These are phyloP conservation scores for Melanargia galathea DNA, from an alignment of 2,888 invertebrate genomes.

Conservation along the genomic window DNA sequence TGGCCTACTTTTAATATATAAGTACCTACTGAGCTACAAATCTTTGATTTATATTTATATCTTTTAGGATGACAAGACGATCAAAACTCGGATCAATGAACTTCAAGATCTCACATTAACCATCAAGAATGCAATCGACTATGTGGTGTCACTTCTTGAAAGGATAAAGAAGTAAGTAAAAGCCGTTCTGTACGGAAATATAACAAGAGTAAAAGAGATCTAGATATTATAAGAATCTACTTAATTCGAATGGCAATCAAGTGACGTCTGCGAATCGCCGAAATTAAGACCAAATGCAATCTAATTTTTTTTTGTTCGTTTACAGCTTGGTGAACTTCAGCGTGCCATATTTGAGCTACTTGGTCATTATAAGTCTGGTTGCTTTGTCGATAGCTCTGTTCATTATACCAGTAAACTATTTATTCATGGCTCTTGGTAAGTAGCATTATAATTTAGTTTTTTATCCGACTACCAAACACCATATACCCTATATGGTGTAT, in stretches of 20 bases:
- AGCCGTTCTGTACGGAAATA: no score
- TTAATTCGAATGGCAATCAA: no score
- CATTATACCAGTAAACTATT: constrained; percentile 68
- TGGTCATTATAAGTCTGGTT: constrained; percentile 60
- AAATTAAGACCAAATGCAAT: background rate
- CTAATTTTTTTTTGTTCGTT: constrained; percentile 43
- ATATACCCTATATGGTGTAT: no score
- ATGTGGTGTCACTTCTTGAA: constrained; percentile 69
- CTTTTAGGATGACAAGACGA: constrained; percentile 70
- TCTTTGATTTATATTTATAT: constrained; percentile 10
- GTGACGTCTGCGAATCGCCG: background rate
- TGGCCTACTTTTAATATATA: background rate
- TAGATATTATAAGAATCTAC: no score
- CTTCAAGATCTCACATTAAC: constrained; percentile 76
- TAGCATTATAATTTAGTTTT: constrained; percentile 3
- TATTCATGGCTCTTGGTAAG: constrained; percentile 74
- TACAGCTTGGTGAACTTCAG: constrained; percentile 69
- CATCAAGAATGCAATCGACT: constrained; percentile 74
- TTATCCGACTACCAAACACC: background rate
- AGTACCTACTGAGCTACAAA: background rate
- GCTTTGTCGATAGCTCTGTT: constrained; percentile 59
- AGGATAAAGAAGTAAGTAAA: constrained; percentile 70
- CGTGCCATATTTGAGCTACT: constrained; percentile 72
- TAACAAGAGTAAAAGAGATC: no score
- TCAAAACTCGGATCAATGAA: constrained; percentile 63